Conservation (phyloP, 2,113 vertebrate genomes). For the Naja naja region DNA sequence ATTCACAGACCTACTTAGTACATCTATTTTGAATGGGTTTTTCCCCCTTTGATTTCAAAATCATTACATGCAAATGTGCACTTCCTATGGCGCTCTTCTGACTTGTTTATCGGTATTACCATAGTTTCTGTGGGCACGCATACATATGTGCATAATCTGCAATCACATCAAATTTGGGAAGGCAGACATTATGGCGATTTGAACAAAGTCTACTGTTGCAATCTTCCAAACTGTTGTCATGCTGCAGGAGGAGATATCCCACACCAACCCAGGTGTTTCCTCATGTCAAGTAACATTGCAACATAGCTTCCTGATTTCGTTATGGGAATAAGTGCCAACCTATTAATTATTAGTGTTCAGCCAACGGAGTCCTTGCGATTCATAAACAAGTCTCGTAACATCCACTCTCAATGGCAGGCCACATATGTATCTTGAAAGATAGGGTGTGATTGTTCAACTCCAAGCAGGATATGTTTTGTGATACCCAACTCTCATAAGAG, state of each 20-base stretch:
- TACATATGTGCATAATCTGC: neutral
- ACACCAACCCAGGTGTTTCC: slow-evolving; percentile 57
- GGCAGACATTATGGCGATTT: slow-evolving; percentile 43
- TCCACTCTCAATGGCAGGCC: slow-evolving; percentile 3
- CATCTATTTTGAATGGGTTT: neutral
- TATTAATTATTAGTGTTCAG: slow-evolving; percentile 35
- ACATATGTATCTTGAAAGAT: neutral
- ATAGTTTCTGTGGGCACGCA: slow-evolving; percentile 17
- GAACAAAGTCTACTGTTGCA: slow-evolving; percentile 59
- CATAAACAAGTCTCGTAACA: slow-evolving; percentile 38
- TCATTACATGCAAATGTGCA: slow-evolving; percentile 11
- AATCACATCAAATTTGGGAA: slow-evolving; percentile 22
- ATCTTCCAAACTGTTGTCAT: slow-evolving; percentile 40
- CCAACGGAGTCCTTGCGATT: slow-evolving; percentile 51
- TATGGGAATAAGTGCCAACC: slow-evolving; percentile 59
- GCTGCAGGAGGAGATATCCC: slow-evolving; percentile 14
- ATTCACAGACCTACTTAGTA: neutral
- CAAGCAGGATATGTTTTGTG: neutral
- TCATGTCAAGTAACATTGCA: slow-evolving; percentile 49
- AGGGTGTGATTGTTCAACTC: accelerated
- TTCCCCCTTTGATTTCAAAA: neutral
- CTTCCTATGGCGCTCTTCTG: slow-evolving; percentile 29
- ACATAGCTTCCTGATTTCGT: slow-evolving; percentile 40
- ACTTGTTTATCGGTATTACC: slow-evolving; percentile 46
- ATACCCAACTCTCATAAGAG: neutral